phyloP scores from a whole-genome alignment of 2,797 vertebrate species.

The Danio aesculapii region DNA sequence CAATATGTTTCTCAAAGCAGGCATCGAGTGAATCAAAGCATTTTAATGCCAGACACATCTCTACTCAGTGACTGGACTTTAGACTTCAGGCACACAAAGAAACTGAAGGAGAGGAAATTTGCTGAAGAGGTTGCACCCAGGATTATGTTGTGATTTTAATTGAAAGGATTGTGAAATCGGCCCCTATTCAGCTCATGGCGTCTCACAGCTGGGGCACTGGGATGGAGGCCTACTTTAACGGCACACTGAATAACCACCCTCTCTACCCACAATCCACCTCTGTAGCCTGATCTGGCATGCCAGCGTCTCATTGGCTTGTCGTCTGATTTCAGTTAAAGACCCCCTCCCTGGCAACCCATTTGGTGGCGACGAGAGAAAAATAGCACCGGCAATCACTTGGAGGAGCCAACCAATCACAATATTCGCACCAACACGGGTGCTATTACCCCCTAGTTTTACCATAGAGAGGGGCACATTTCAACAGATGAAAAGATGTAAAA shows the following conservation, averaged over 20 bases:
- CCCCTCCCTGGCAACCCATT: conserved; percentile 57
- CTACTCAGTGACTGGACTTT: conserved; percentile 16
- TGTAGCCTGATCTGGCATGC: conserved; percentile 55
- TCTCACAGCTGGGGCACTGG: conserved; percentile 57
- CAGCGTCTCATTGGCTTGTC: conserved; percentile 53
- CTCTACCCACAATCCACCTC: conserved; percentile 59
- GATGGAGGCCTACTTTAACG: conserved; percentile 49
- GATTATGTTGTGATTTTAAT: conserved; percentile 60
- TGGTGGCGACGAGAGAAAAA: conserved; percentile 54
- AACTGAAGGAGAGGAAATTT: conserved; percentile 36
- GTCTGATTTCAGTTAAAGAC: conserved; percentile 51
- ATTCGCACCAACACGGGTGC: conserved; percentile 38
- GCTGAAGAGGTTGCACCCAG: conserved; percentile 36
- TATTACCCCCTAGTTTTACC: conserved; percentile 30
- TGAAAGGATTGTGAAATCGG: conserved; percentile 55
- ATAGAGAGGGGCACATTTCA: conserved; percentile 29
- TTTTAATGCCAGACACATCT: conserved; percentile 44
- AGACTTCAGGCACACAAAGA: conserved; percentile 1
- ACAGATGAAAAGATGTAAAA: conserved; percentile 13
- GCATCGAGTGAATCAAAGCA: conserved; percentile 24
- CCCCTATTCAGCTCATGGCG: conserved; percentile 50
- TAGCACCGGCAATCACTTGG: conserved; percentile 52
- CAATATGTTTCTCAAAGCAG: conserved; percentile 18
- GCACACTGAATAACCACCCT: conserved; percentile 51
- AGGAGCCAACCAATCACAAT: conserved; percentile 55